Evolutionary conservation across 2,797 vertebrate genomes (phyloP), one percentile per base, ranked within the genome.

Genomic region (Neosilurus mollespiculum): DNA sequence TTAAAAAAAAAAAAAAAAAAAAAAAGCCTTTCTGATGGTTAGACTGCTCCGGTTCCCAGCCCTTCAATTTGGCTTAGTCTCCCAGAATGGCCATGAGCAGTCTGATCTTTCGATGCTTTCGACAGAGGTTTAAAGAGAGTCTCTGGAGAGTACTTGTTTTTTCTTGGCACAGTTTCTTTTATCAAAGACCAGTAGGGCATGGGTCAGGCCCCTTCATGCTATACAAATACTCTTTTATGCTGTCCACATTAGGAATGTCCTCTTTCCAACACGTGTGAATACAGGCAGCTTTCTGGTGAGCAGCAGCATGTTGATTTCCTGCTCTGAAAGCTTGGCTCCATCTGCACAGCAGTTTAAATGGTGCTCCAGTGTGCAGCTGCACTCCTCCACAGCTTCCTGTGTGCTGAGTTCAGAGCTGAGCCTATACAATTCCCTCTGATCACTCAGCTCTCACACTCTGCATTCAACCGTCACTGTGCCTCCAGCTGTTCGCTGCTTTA

Each of bases 341-440:
- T 73, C 71, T 76, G 61, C 53, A 59, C 56, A 51, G 80, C 71
- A 58, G 83, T 73, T 62, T 85, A 67, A 80, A 67, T 37, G 24
- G 78, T 24, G 70, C 80, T 84, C 67, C 78, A 51, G 81, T 65
- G 51, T 66, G 72, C 89, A 89, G 88, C 89, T 90, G 89, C 71
- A 20, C 53, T 82, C 80, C 84, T 88, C 67, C 75, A 86, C 30
- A 26, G 70, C 82, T 87, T 87, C 86, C 84, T 87, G 84, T 82
- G 54, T 77, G 78, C 77, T 54, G n/a, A 59, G 26, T 78, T 30
- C 56, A 85, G 85, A 77, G 59, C 80, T 20, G 43, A 61, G 58
- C 30, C 76, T 56, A 26, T 75, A 58, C 70, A 86, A 65, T 59
- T 81, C 51, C 77, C 43, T 78, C 53, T 30, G 22, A 72, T 72